These are phyloP conservation scores for Drosophila albomicans DNA, from an alignment of 1,140 invertebrate genomes.

Conservation along the genomic window DNA sequence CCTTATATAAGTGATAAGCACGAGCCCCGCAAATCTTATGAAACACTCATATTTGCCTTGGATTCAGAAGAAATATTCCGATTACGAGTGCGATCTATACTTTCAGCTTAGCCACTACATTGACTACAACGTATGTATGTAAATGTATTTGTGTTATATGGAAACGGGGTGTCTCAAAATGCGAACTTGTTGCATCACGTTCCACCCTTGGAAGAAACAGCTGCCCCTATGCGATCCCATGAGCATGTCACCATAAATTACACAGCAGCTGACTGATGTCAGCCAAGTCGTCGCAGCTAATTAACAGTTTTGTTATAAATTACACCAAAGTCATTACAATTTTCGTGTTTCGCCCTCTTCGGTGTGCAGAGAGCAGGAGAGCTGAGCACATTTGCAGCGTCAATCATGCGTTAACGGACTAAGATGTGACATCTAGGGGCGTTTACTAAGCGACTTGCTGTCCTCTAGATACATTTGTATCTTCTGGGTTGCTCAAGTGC, in stretches of 20 bases:
- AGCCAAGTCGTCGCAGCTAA: slow-evolving; percentile 81
- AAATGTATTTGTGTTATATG: neutral
- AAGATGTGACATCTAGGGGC: slow-evolving; percentile 70
- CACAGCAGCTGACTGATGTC: slow-evolving; percentile 76
- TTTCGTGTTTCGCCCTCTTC: slow-evolving; percentile 41
- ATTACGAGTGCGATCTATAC: neutral
- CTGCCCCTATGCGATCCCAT: slow-evolving; percentile 27
- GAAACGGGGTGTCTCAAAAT: neutral
- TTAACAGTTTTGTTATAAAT: slow-evolving; percentile 85
- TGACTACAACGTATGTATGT: neutral
- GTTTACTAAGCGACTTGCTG: slow-evolving; percentile 22
- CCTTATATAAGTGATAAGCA: slow-evolving; percentile 41
- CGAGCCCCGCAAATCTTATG: neutral
- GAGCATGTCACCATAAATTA: slow-evolving; percentile 63
- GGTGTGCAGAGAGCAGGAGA: neutral
- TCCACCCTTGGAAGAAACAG: slow-evolving; percentile 24
- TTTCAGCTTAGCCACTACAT: neutral
- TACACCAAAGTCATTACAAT: slow-evolving; percentile 76
- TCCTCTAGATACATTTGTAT: slow-evolving; percentile 75
- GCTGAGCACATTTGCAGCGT: slow-evolving; percentile 58
- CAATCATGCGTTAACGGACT: slow-evolving; percentile 82
- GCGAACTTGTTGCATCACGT: slow-evolving; percentile 44
- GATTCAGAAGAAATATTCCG: neutral
- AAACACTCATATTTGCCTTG: slow-evolving; percentile 4
- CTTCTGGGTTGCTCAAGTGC: slow-evolving; percentile 58